Evolutionary conservation across 2,888 invertebrate genomes (phyloP).

Genomic region (Sclerodermus sp.): DNA sequence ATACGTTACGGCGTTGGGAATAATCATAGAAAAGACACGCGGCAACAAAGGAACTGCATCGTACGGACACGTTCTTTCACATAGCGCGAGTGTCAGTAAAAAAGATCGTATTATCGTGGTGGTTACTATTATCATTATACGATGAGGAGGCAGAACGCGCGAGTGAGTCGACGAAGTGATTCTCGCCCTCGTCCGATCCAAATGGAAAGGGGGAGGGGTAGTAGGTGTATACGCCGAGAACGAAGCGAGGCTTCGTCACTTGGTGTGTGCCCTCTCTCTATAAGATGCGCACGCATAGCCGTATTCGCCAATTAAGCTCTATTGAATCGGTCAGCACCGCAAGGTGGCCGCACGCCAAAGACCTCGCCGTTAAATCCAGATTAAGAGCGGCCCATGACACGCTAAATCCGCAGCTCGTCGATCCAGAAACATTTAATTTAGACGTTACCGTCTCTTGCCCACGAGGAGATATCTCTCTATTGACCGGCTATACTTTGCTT

Average conservation of each 20-base stretch:
- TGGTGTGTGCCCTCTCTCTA: slow-evolving; percentile 18
- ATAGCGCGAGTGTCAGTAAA: not conserved
- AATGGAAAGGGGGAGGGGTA: slow-evolving; percentile 7
- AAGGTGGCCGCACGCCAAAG: slow-evolving; percentile 30
- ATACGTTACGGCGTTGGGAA: no score
- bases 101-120: slow-evolving; percentile 11
- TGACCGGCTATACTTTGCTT: slow-evolving; percentile 18
- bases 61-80: no score
- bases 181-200: slow-evolving; percentile 16
- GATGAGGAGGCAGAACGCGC: slow-evolving; percentile 31
- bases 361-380: slow-evolving; percentile 47
- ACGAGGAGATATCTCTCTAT: slow-evolving; percentile 39
- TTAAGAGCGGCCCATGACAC: slow-evolving; percentile 42
- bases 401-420: slow-evolving; percentile 42
- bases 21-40: no score
- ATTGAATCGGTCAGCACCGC: slow-evolving; percentile 33
- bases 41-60: no score
- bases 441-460: slow-evolving; percentile 43
- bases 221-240: not conserved
- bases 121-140: slow-evolving; percentile 36
- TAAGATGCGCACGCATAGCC: slow-evolving; percentile 1
- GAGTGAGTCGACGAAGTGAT: slow-evolving; percentile 30
- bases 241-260: slow-evolving; percentile 8
- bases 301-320: slow-evolving; percentile 48
- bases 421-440: slow-evolving; percentile 52